Evolutionary conservation across 2,113 vertebrate genomes (phyloP), one percentile per base, ranked within the genome.

Genomic region (Syngnathoides biaculeatus): DNA sequence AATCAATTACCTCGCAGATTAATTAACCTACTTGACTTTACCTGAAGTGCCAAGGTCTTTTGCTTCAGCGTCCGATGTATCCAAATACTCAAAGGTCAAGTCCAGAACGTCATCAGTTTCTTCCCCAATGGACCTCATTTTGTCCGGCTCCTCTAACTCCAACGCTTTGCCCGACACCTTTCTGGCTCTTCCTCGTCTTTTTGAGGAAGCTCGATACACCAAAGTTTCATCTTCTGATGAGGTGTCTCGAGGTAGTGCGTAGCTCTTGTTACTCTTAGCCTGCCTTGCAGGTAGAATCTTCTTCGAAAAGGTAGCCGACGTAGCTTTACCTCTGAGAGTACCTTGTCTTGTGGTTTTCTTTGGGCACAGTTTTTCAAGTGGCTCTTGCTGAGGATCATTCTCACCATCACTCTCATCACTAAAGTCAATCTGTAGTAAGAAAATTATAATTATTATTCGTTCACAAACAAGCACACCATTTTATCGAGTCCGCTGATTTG

Each of bases 381-480:
- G 12, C 14, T 81, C 77, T 22, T 57, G 30, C 50, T 71, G 69
- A 57, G 70, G 42, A 40, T 30, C 27, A 0, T 84, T 77, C 74
- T 98, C 95, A 0, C 69, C 0, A 40, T 96, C 95, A 4, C 96
- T 96, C 82, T 95, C 94, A 30, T 97, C 95, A 0, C 94, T 96
- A 74, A 97, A 98, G 0, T 81, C 90, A 72, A 95, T 90, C 95
- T 97, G 71, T 12, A 26, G 42, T 12, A 56, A 48, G 19, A 59
- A 30, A 38, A 40, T 43, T 26, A 7, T 43, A 62, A 43, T n/a
- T 15, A 7, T 43, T 40, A n/a, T 12, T 39, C 39, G 20, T 40
- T 35, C 8, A 53, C 3, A 39, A n/a, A 61, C 20, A 20, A 59
- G 40, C 11, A 22, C 11, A 61, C 7, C 20, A 4, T 26, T 50